Evolutionary conservation across 2,113 vertebrate genomes (phyloP).

Genomic region (Motacilla alba): DNA sequence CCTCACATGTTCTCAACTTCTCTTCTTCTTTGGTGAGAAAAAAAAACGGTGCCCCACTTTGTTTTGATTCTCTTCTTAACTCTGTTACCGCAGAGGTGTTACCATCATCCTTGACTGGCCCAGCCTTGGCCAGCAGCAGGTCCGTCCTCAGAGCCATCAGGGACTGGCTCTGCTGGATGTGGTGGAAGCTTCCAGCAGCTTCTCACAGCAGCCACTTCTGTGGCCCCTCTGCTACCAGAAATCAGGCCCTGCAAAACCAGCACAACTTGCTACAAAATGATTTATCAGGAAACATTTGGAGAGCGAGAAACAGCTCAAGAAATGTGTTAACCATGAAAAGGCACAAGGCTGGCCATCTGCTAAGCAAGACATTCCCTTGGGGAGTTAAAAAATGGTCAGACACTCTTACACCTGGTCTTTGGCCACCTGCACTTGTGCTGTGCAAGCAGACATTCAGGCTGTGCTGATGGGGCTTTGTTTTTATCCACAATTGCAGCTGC

Average conservation of each 20-base stretch:
- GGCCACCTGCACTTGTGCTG: neutral
- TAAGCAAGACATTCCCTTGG: neutral
- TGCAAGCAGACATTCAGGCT: neutral
- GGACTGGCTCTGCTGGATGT: neutral
- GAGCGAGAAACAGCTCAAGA: neutral
- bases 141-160: neutral
- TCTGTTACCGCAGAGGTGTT: fast-evolving
- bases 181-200: neutral
- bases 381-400: neutral
- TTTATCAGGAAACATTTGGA: neutral
- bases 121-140: neutral
- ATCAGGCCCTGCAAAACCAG: neutral
- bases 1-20: neutral
- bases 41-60: neutral
- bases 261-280: neutral
- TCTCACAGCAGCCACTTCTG: neutral
- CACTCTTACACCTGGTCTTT: neutral
- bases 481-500: neutral
- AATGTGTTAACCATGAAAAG: neutral
- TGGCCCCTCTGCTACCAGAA: neutral
- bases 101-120: neutral
- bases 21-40: neutral
- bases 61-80: neutral
- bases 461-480: neutral
- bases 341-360: neutral